Conservation (phyloP, 2,113 vertebrate species). For the Eurystomus gularis region DNA sequence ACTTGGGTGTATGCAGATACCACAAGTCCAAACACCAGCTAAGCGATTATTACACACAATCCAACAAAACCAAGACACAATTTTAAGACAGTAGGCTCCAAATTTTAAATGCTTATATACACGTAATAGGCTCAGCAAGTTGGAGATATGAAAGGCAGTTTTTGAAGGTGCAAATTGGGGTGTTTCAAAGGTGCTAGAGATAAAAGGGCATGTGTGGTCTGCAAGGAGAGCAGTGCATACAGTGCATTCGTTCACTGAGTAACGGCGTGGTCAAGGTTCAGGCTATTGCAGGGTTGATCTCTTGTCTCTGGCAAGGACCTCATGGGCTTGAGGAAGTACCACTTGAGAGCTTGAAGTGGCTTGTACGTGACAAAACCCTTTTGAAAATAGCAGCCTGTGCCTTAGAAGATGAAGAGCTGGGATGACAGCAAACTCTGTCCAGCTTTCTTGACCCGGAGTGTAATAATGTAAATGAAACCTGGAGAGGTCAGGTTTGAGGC, state of each 20-base stretch:
- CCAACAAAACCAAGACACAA: neutral
- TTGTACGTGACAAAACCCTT: rapidly evolving
- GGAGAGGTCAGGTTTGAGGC: neutral
- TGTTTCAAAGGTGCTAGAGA: neutral
- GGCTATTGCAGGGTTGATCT: neutral
- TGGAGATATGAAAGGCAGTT: neutral
- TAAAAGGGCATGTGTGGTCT: neutral
- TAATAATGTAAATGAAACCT: neutral
- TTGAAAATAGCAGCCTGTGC: neutral
- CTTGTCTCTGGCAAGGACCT: neutral
- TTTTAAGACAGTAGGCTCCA: neutral
- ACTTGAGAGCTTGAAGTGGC: neutral
- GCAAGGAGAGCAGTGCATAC: rapidly evolving
- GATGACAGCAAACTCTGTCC: neutral
- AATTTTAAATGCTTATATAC: too few relatives aligned
- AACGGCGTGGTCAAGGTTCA: neutral
- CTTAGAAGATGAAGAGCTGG: neutral
- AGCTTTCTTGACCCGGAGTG: neutral
- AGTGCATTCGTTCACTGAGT: rapidly evolving
- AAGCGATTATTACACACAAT: neutral
- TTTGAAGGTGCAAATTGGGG: neutral
- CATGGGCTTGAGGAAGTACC: neutral
- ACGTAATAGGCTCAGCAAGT: too few relatives aligned
- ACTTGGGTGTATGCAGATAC: neutral
- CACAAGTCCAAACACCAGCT: too few relatives aligned